Percentiles rank a stretch among this genome's conserved stretches.
Conservation (phyloP, 1,140 invertebrate genomes). For the Drosophila aff. region DNA sequence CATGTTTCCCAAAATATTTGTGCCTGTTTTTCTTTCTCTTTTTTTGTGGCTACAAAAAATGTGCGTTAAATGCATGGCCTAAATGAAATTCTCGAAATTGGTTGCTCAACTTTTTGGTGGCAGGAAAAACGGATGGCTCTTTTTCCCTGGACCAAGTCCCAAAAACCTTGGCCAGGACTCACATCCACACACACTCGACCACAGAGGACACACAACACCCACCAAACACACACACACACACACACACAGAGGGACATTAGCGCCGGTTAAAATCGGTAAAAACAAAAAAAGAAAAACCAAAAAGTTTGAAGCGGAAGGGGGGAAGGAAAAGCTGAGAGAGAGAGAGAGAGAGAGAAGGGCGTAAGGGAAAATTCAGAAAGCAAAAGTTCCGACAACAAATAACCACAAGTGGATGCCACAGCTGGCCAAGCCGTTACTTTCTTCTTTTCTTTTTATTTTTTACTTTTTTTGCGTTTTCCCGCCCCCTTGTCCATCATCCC, state of each 20-base stretch:
- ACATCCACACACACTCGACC: conserved; percentile 18
- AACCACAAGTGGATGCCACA: conserved; percentile 80
- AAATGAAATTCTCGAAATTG: conserved; percentile 21
- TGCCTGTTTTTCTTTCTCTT: not conserved
- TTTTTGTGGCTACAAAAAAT: conserved; percentile 2
- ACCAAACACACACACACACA: conserved; percentile 1
- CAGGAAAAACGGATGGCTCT: conserved; percentile 27
- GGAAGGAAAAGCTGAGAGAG: not conserved
- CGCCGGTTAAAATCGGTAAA: conserved; percentile 72
- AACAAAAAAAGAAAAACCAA: conserved; percentile 25
- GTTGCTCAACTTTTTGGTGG: conserved; percentile 18
- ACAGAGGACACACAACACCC: conserved; percentile 22
- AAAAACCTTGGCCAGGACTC: conserved; percentile 13
- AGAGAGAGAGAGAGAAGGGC: not conserved
- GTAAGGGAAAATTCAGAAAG: conserved; percentile 45
- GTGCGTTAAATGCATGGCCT: not conserved
- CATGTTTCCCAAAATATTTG: not conserved
- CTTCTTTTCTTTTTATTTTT: conserved; percentile 15
- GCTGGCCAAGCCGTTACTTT: conserved; percentile 59
- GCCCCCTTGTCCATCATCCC: not conserved
- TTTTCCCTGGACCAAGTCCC: conserved; percentile 2
- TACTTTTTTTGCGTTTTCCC: conserved; percentile 12
- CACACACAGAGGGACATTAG: conserved; percentile 48
- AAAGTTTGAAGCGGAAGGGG: conserved; percentile 38
- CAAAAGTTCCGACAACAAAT: conserved; percentile 80